A percentile compares a stretch with the other conserved stretches of the same genome.
Conservation (phyloP, 2,888 invertebrate genomes). For the Cephus pulcher region DNA sequence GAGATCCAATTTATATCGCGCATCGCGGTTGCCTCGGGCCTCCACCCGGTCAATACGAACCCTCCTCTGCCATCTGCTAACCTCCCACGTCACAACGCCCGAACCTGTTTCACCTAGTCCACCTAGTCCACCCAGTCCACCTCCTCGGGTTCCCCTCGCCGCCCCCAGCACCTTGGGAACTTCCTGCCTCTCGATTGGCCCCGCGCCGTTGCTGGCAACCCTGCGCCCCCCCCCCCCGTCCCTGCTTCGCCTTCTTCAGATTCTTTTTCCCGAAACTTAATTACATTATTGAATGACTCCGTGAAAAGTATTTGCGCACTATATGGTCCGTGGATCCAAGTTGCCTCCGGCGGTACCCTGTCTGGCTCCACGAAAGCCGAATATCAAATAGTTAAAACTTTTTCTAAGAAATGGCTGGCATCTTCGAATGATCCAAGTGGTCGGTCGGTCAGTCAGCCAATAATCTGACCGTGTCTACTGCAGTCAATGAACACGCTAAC, state of each 20-base stretch:
- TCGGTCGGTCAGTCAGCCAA: not conserved
- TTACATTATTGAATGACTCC: slow-evolving; percentile 51
- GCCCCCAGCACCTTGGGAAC: slow-evolving; percentile 5
- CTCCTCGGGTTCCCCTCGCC: not conserved
- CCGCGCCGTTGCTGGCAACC: not conserved
- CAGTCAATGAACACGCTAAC: slow-evolving; percentile 21
- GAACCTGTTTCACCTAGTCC: no score
- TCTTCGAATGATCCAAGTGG: not conserved
- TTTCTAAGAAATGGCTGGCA: slow-evolving; percentile 24
- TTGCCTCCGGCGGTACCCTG: slow-evolving; percentile 15
- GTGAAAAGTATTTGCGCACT: slow-evolving; percentile 44
- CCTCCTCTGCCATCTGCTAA: slow-evolving; percentile 17
- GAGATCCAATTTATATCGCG: slow-evolving; percentile 43
- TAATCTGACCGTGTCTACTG: slow-evolving; percentile 27
- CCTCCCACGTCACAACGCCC: slow-evolving; percentile 11
- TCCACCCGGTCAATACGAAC: slow-evolving; percentile 28
- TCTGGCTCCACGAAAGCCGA: slow-evolving; percentile 35
- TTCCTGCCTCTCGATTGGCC: slow-evolving; percentile 13
- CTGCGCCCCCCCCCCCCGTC: not conserved
- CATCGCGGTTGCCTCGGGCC: slow-evolving; percentile 28
- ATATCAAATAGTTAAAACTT: slow-evolving; percentile 46
- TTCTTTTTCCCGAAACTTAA: slow-evolving; percentile 40
- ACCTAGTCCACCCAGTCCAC: no score
- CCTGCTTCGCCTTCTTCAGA: not conserved
- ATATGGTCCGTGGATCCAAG: slow-evolving; percentile 42